Evolutionary conservation across 2,888 invertebrate genomes (phyloP).

Genomic region (Drosophila acutilabella): DNA sequence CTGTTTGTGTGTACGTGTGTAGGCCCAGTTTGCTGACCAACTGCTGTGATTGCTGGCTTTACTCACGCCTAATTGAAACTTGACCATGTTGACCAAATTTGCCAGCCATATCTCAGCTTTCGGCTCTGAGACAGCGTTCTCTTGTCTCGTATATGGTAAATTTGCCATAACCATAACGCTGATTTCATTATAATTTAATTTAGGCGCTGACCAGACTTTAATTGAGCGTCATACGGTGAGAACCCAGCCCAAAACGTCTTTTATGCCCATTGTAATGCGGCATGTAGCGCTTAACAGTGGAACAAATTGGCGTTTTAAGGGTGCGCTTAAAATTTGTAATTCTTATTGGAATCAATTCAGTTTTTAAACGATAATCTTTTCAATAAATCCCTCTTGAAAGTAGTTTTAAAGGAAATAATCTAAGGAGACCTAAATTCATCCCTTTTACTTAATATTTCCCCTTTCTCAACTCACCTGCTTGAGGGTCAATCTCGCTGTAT

Average conservation of each 20-base stretch:
- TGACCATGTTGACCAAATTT: slow-evolving; percentile 81
- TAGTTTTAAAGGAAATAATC: too few species aligned
- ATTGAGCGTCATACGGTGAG: slow-evolving; percentile 80
- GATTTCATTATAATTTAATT: slow-evolving; percentile 80
- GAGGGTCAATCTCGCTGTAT: slow-evolving; percentile 93
- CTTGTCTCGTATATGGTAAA: slow-evolving; percentile 77
- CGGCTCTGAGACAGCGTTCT: slow-evolving; percentile 19
- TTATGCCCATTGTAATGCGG: not conserved
- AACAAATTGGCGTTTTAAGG: slow-evolving; percentile 31
- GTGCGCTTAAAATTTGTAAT: not conserved
- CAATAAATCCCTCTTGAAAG: too few species aligned
- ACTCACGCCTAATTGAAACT: slow-evolving; percentile 74
- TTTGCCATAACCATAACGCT: slow-evolving; percentile 81
- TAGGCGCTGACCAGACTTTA: slow-evolving; percentile 74
- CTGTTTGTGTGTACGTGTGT: slow-evolving; percentile 7
- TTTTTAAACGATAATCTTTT: too few species aligned
- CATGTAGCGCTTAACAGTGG: slow-evolving; percentile 19
- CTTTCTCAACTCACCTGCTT: slow-evolving; percentile 90
- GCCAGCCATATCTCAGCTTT: slow-evolving; percentile 38
- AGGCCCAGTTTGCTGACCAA: slow-evolving; percentile 48
- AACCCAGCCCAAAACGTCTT: slow-evolving; percentile 50
- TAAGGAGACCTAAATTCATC: too few species aligned
- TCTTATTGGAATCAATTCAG: too few species aligned
- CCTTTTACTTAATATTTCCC: too few species aligned
- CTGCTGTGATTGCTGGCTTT: slow-evolving; percentile 54